These are phyloP conservation scores for Lathamus discolor DNA, from an alignment of 2,113 vertebrate species.

Conservation along the genomic window DNA sequence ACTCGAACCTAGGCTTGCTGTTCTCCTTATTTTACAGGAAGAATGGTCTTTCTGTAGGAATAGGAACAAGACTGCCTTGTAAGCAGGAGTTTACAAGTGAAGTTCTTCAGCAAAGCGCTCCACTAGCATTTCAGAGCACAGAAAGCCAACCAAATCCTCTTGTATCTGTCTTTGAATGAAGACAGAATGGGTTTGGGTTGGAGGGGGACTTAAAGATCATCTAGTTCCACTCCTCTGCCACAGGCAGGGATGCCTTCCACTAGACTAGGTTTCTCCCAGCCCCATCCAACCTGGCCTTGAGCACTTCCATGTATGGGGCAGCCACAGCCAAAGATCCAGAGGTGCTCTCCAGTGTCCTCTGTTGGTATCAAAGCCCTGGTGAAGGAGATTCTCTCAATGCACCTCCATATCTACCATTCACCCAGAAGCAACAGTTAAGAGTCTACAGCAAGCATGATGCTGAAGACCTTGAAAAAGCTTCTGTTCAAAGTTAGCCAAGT, in stretches of 20 bases:
- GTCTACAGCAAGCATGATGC: neutral
- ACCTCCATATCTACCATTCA: neutral
- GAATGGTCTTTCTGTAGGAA: neutral
- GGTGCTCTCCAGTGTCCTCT: neutral
- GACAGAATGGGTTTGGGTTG: neutral
- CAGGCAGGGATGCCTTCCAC: neutral
- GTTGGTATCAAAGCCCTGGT: neutral
- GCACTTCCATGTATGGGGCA: neutral
- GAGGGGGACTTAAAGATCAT: neutral
- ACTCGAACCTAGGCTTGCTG: neutral
- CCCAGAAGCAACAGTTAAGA: rapidly evolving
- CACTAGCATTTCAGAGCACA: neutral
- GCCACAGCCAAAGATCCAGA: neutral
- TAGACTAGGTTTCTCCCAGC: neutral
- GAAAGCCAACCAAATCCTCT: neutral
- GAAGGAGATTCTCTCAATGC: neutral
- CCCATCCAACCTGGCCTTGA: neutral
- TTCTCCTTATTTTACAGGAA: neutral
- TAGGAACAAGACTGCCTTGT: neutral
- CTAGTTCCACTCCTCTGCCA: neutral
- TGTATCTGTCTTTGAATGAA: rapidly evolving
- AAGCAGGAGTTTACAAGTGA: neutral
- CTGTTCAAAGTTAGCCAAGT: rapidly evolving
- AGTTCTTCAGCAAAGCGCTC: neutral
- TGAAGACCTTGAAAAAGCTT: neutral